Evolutionary conservation across 1,140 invertebrate species (phyloP), one percentile per base, ranked within the genome.

Genomic region (Ceratina calcarata): DNA sequence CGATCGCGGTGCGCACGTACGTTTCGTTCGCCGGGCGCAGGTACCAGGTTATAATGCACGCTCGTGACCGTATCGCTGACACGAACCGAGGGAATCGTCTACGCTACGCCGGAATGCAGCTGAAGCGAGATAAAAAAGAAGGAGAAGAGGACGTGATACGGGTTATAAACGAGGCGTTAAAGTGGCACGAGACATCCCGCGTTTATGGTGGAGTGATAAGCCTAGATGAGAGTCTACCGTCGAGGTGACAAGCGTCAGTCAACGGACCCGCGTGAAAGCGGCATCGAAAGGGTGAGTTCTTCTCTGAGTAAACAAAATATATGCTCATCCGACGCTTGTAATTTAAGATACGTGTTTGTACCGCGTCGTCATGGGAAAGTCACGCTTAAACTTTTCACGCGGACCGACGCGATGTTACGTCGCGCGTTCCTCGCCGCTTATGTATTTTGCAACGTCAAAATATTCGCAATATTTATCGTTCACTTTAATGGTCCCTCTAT

Each of bases 401-500:
- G 61, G 37, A 27, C 27, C 8, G n/a, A 22, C 27, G 71, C 8
- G n/a, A 22, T 49, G 71, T 49, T 66, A 32, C 53, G 70, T 49
- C 51, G 4, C 32, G n/a, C 53, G 27, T 45, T 24, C 20, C 18
- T 6, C 10, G 37, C 37, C 37, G 37, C 37, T 24, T n/a, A 6
- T n/a, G 8, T 20, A 53, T 72, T 78, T 78, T 64, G 60, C 69
- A 78, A 78, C 76, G 32, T 57, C 18, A 45, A 51, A 78, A 64
- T 78, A 78, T 72, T 78, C 60, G 51, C 76, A 62, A 37, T 78
- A 65, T 78, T 78, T 78, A 78, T 72, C 70, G 76, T 20, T 53
- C 10, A 3, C 13, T 55, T 61, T 51, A 78, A 55, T 57, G 60
- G 51, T 27, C 51, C 76, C 22, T n/a, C 58, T n/a, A 22, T 71